Percentiles rank a stretch among this genome's conserved stretches.
Conservation (phyloP, 2,797 vertebrate species). For the Furcifer pardalis region DNA sequence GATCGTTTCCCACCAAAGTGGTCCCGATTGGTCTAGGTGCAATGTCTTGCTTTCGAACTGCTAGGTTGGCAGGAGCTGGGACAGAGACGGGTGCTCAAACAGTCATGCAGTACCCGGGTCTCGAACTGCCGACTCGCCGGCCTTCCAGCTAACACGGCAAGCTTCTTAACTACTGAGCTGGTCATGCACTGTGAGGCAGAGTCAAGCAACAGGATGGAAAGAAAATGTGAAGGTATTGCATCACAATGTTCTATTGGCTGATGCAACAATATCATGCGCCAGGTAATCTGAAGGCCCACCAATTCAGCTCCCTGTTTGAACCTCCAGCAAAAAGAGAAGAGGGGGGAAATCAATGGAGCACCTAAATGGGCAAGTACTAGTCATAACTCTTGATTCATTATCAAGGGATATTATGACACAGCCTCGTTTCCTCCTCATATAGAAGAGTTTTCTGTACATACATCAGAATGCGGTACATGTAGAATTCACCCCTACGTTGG, state of each 20-base stretch:
- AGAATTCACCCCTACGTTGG: too few species aligned
- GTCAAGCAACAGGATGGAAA: background rate
- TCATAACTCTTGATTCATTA: background rate
- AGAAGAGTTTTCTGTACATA: background rate
- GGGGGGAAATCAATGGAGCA: conserved; percentile 7
- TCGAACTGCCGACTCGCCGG: too few species aligned
- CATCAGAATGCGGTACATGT: background rate
- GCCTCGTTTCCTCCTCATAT: background rate
- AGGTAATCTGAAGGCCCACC: background rate
- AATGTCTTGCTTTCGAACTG: too few species aligned
- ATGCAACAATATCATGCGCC: background rate
- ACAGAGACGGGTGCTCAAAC: too few species aligned
- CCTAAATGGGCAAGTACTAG: conserved; percentile 11
- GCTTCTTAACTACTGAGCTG: too few species aligned
- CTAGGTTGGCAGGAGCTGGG: too few species aligned
- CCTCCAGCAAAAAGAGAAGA: background rate
- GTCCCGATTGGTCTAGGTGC: too few species aligned
- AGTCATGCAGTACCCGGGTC: too few species aligned
- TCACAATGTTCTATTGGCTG: conserved; percentile 11
- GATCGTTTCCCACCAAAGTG: too few species aligned
- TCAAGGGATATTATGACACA: too few species aligned
- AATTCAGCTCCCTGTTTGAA: conserved; percentile 7
- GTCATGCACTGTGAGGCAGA: background rate
- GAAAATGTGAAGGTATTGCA: background rate
- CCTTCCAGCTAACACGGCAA: too few species aligned